These are phyloP conservation scores for Cryptocephalus primarius DNA, from an alignment of 2,888 invertebrate species.

Conservation along the genomic window DNA sequence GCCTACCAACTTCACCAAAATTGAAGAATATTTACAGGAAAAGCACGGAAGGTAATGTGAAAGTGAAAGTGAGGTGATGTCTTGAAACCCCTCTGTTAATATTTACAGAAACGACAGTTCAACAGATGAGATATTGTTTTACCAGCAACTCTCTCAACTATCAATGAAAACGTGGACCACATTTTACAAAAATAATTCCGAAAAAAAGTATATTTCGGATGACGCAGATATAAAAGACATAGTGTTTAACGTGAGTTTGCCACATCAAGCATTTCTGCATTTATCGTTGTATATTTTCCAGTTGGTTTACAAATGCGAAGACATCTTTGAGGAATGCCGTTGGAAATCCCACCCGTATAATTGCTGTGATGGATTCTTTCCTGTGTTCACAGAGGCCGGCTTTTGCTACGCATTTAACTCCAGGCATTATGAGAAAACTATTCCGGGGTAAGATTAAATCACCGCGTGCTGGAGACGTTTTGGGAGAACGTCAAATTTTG, in stretches of 20 bases:
- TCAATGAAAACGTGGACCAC: conserved; percentile 7
- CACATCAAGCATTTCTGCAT: no score
- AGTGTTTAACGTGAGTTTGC: conserved; percentile 12
- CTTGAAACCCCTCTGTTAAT: background rate
- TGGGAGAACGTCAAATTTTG: no score
- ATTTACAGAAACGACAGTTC: conserved; percentile 4
- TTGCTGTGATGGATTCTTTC: conserved; percentile 55
- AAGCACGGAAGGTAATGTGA: background rate
- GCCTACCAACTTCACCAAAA: conserved; percentile 14
- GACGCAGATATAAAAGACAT: conserved; percentile 6
- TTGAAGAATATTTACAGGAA: conserved; percentile 6
- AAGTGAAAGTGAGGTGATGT: background rate
- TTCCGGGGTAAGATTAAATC: conserved; percentile 33
- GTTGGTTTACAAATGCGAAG: conserved; percentile 51
- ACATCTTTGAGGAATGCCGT: conserved; percentile 49
- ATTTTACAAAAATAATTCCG: conserved; percentile 9
- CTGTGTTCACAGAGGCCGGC: conserved; percentile 65
- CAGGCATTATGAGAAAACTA: conserved; percentile 42
- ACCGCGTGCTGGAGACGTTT: no score
- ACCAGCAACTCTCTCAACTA: conserved; percentile 8
- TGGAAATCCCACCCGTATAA: conserved; percentile 56
- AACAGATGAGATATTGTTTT: conserved; percentile 7
- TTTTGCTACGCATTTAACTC: conserved; percentile 66
- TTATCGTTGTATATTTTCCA: conserved; percentile 22
- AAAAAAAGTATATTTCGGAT: conserved; percentile 1